These are phyloP conservation scores for Felis catus DNA, from an alignment of 2,113 vertebrate species.

Conservation along the genomic window F.catus_Fca126_mat1.0 CM031423.1:88185001-88185500, in stretches of 20 bases:
- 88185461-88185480: neutral
- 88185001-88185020: slow-evolving; percentile 62
- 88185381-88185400: neutral
- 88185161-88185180: neutral
- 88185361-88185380: neutral
- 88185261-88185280: slow-evolving; percentile 40
- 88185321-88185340: slow-evolving; percentile 15
- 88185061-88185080: slow-evolving; percentile 46
- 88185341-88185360: slow-evolving; percentile 45
- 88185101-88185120: slow-evolving; percentile 17
- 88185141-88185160: slow-evolving; percentile 62
- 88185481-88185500: neutral
- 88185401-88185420: neutral
- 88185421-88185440: neutral
- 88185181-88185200: slow-evolving; percentile 7
- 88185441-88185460: neutral
- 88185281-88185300: neutral
- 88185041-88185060: slow-evolving; percentile 58
- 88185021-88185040: slow-evolving; percentile 53
- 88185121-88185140: slow-evolving; percentile 37
- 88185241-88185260: slow-evolving; percentile 68
- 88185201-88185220: slow-evolving; percentile 75
- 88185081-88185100: slow-evolving; percentile 49
- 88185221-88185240: slow-evolving; percentile 75
- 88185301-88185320: slow-evolving; percentile 42